Conservation (phyloP, 2,888 invertebrate genomes). For the Cheilosia scutellata region DNA sequence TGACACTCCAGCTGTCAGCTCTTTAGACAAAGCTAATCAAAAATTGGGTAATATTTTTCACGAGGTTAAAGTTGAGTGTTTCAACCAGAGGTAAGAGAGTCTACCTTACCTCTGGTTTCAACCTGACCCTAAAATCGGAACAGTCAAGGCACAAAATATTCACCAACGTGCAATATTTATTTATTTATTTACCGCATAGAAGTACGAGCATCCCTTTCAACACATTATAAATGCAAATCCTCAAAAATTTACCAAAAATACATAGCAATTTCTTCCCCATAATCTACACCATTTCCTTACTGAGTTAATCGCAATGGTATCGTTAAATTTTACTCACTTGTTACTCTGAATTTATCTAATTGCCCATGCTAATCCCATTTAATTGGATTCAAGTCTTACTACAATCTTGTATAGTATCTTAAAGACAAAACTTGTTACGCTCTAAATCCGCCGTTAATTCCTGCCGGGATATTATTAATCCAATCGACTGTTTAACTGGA, state of each 20-base stretch:
- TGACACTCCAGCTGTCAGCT: too few species aligned
- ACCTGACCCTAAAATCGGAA: too few species aligned
- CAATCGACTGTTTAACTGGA: slow-evolving; percentile 18
- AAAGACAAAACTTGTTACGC: slow-evolving; percentile 27
- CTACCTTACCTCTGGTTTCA: too few species aligned
- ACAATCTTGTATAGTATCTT: neutral
- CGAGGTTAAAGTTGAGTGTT: too few species aligned
- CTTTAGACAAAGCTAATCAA: too few species aligned
- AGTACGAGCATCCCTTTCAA: neutral
- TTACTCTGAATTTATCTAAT: slow-evolving; percentile 9
- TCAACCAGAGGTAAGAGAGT: too few species aligned
- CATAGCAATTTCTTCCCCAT: neutral
- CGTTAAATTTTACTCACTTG: neutral
- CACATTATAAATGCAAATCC: neutral
- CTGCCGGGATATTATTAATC: slow-evolving; percentile 7
- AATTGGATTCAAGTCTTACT: slow-evolving; percentile 6
- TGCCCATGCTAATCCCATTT: slow-evolving; percentile 16
- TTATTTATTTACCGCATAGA: too few species aligned
- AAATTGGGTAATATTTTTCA: too few species aligned
- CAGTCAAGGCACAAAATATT: too few species aligned
- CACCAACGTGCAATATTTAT: too few species aligned
- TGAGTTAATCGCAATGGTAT: neutral
- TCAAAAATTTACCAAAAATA: neutral
- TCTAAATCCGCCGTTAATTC: slow-evolving; percentile 16
- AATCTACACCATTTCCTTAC: neutral